These are phyloP conservation scores for Lydus trimaculatus DNA, from an alignment of 2,888 invertebrate genomes.

Conservation along the genomic window DNA sequence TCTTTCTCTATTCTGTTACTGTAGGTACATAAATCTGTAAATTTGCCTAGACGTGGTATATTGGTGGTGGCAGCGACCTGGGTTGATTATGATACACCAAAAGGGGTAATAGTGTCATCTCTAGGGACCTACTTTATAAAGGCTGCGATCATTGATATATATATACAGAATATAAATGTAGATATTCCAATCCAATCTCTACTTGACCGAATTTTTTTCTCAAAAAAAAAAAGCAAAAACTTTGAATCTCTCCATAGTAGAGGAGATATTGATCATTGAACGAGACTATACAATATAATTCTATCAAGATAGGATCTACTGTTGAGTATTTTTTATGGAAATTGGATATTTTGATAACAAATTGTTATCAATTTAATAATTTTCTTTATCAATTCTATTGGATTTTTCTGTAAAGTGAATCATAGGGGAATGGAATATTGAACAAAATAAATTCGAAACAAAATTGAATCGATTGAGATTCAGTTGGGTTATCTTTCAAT, in stretches of 20 bases:
- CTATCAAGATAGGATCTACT: not conserved
- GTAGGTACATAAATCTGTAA: not conserved
- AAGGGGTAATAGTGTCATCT: not conserved
- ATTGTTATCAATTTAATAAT: slow-evolving; percentile 2
- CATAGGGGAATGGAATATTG: not conserved
- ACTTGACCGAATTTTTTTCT: not conserved
- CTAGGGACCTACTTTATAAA: not conserved
- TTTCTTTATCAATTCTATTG: not conserved
- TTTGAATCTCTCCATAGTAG: not conserved
- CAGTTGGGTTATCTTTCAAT: not conserved
- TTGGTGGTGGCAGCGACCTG: not conserved
- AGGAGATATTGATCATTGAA: not conserved
- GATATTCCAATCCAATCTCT: slow-evolving; percentile 3
- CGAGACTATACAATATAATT: not conserved
- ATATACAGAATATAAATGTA: not conserved
- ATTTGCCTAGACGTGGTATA: not conserved
- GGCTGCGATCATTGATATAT: not conserved
- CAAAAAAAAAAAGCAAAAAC: not conserved
- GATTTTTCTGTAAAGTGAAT: not conserved
- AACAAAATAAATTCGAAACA: not conserved
- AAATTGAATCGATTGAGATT: not conserved
- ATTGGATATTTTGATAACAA: not conserved
- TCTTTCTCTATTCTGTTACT: not conserved
- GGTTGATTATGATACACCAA: not conserved
- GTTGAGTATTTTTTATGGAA: not conserved